Evolutionary conservation across 1,140 invertebrate genomes (phyloP).

Genomic region (Stegodyphus dumicola): DNA sequence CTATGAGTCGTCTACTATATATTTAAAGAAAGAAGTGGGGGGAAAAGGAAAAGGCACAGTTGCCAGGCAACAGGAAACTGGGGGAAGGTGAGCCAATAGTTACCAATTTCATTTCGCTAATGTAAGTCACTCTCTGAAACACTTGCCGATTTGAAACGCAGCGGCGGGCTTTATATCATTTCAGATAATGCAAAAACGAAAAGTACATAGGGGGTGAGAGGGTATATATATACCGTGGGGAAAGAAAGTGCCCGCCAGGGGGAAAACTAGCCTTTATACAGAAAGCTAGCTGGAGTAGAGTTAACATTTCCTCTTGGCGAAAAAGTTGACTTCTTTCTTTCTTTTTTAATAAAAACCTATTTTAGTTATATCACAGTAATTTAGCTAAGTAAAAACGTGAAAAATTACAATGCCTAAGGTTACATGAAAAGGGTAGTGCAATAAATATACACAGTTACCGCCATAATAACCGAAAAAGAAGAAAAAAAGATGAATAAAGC

Average conservation of each 20-base stretch:
- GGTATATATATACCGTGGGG: too few species aligned
- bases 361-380: too few species aligned
- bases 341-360: too few species aligned
- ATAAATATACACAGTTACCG: too few species aligned
- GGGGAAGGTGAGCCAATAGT: conserved; percentile 10
- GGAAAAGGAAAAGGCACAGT: not conserved
- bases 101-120: conserved; percentile 57
- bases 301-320: conserved; percentile 24
- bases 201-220: not conserved
- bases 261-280: too few species aligned
- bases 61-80: conserved; percentile 29
- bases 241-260: too few species aligned
- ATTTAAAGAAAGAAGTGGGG: conserved; percentile 1
- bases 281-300: not conserved
- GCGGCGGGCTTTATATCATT: conserved; percentile 37
- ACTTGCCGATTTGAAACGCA: conserved; percentile 29
- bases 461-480: too few species aligned
- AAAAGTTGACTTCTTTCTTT: not conserved
- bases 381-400: too few species aligned
- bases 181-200: conserved; percentile 41
- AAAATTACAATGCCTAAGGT: too few species aligned
- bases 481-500: too few species aligned
- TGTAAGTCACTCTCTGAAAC: conserved; percentile 52
- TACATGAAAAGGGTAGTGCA: too few species aligned
- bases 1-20: conserved; percentile 28